Conservation (phyloP, 1,140 invertebrate species). For the Pseudomyrmex gracilis region DNA sequence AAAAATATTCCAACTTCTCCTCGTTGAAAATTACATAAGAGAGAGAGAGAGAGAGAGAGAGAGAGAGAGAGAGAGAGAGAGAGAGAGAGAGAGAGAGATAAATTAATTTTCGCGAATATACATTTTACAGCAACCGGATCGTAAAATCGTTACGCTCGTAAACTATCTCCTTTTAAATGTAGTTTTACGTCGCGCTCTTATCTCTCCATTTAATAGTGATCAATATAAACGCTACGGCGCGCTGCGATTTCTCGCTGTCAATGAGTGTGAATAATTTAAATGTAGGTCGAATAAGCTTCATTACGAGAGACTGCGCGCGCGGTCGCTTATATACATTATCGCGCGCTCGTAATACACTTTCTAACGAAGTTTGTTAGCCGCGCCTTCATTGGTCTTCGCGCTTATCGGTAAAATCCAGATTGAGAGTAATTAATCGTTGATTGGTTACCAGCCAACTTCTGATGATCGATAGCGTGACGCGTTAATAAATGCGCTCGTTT, state of each 20-base stretch:
- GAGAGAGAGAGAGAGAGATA: too few relatives aligned
- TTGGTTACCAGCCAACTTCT: background rate
- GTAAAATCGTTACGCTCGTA: too few relatives aligned
- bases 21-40: too few relatives aligned
- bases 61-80: too few relatives aligned
- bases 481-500: constrained; percentile 26
- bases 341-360: constrained; percentile 7
- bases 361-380: constrained; percentile 12
- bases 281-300: background rate
- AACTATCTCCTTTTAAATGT: background rate
- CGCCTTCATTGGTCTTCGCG: constrained; percentile 8
- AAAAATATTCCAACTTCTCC: too few relatives aligned
- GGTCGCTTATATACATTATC: background rate
- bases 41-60: too few relatives aligned
- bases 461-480: constrained; percentile 13
- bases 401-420: constrained; percentile 31
- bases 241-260: constrained; percentile 14
- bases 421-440: constrained; percentile 37
- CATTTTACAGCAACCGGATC: too few relatives aligned
- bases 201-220: background rate
- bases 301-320: background rate
- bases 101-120: too few relatives aligned
- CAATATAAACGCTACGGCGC: background rate
- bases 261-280: constrained; percentile 25
- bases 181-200: background rate